A percentile compares a stretch with the other conserved stretches of the same genome.
These are phyloP conservation scores for Lathronympha strigana DNA, from an alignment of 2,888 invertebrate genomes.

Conservation along the genomic window DNA sequence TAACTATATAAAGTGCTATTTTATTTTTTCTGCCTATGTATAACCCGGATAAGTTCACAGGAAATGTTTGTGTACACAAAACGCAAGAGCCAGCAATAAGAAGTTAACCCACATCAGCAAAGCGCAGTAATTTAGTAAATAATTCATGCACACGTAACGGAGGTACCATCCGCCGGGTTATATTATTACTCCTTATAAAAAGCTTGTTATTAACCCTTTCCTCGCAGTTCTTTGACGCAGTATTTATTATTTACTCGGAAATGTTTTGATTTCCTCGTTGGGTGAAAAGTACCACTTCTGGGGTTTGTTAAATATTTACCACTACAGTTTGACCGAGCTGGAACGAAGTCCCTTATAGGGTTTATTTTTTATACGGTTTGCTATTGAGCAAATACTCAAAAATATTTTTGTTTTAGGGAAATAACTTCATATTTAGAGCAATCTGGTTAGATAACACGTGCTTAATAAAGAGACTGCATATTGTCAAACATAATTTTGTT, in stretches of 20 bases:
- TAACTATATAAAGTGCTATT: no score
- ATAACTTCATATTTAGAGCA: background rate
- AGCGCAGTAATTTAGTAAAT: slow-evolving; percentile 39
- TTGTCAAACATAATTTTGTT: no score
- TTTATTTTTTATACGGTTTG: background rate
- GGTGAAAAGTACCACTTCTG: slow-evolving; percentile 49
- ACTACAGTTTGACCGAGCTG: slow-evolving; percentile 46
- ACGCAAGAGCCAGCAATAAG: background rate
- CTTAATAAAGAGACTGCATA: no score
- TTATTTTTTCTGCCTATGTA: no score
- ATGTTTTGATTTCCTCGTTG: slow-evolving; percentile 41
- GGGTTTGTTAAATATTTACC: slow-evolving; percentile 58
- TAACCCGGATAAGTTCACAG: no score
- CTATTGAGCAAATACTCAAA: background rate
- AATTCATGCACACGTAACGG: slow-evolving; percentile 32
- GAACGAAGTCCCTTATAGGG: slow-evolving; percentile 1
- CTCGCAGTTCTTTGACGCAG: slow-evolving; percentile 37
- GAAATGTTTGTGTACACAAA: background rate
- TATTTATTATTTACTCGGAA: slow-evolving; percentile 42
- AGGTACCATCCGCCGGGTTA: slow-evolving; percentile 24
- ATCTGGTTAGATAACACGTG: no score
- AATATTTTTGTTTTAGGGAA: no score
- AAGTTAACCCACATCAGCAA: slow-evolving; percentile 23
- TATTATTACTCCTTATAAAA: slow-evolving; percentile 31
- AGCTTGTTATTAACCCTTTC: slow-evolving; percentile 26